Evolutionary conservation across 1,140 invertebrate species (phyloP).

Genomic region (Calycopis cecrops): DNA sequence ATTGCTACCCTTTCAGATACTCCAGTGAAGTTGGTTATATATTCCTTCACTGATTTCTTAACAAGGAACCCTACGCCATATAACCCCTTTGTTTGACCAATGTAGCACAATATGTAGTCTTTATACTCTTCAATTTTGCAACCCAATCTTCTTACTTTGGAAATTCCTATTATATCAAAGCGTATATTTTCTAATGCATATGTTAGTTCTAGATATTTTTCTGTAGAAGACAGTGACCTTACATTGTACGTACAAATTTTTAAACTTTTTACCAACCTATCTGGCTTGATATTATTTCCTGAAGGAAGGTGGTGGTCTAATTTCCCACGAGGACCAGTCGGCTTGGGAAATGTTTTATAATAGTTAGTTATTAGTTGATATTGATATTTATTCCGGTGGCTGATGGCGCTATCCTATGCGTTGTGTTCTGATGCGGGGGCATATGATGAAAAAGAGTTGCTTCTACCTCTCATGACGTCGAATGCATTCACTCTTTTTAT

Average conservation of each 20-base stretch:
- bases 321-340: slow-evolving; percentile 38
- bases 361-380: slow-evolving; percentile 16
- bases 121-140: slow-evolving; percentile 28
- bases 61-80: slow-evolving; percentile 33
- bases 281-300: slow-evolving; percentile 23
- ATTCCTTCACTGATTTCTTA: slow-evolving; percentile 30
- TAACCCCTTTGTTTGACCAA: slow-evolving; percentile 26
- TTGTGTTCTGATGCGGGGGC: slow-evolving; percentile 20
- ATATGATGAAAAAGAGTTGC: slow-evolving; percentile 20
- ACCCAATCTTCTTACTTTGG: slow-evolving; percentile 28
- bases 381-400: slow-evolving; percentile 22
- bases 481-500: slow-evolving; percentile 9
- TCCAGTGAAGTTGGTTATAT: slow-evolving; percentile 30
- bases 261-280: slow-evolving; percentile 19
- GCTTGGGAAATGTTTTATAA: slow-evolving; percentile 28
- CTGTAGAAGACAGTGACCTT: slow-evolving; percentile 25
- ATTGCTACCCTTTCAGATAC: slow-evolving; percentile 35
- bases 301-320: slow-evolving; percentile 30
- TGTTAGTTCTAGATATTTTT: slow-evolving; percentile 24
- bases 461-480: slow-evolving; percentile 16
- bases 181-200: slow-evolving; percentile 27
- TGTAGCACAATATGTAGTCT: no score
- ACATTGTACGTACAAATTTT: slow-evolving; percentile 34
- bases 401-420: slow-evolving; percentile 28
- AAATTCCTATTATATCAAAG: slow-evolving; percentile 27